These are phyloP conservation scores for Dermatemys mawii DNA, from an alignment of 2,113 vertebrate genomes.

Conservation along the genomic window DNA sequence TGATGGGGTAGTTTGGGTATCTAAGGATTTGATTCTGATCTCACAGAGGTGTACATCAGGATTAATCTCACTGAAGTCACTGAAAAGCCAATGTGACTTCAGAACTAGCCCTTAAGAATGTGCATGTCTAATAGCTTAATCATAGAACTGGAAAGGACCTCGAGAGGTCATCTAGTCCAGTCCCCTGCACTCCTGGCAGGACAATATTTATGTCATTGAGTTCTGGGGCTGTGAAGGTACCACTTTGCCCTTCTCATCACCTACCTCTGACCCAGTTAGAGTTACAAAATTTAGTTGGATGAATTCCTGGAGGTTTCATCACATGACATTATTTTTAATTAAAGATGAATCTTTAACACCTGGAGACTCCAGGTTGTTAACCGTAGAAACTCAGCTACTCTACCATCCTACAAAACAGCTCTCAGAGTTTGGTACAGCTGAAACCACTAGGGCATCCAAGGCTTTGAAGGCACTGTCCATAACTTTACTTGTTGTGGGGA, in stretches of 20 bases:
- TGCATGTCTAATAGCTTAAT: not conserved
- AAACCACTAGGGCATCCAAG: too few species aligned
- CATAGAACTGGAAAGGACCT: not conserved
- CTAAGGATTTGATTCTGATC: not conserved
- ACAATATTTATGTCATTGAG: not conserved
- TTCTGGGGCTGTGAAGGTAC: not conserved
- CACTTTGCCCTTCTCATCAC: not conserved
- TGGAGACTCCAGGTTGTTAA: too few species aligned
- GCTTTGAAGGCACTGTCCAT: too few species aligned
- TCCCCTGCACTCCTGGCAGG: not conserved
- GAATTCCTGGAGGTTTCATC: too few species aligned
- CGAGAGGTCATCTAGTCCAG: not conserved
- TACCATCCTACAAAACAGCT: not conserved
- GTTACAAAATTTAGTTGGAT: too few species aligned
- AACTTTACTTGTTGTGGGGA: not conserved
- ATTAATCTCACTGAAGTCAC: not conserved
- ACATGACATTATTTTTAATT: too few species aligned
- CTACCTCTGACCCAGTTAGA: not conserved
- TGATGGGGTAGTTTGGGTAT: too few species aligned
- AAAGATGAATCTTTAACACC: too few species aligned
- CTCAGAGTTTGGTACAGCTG: not conserved
- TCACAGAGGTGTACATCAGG: not conserved
- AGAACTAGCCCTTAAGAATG: not conserved
- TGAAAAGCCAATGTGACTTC: not conserved
- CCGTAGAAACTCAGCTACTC: too few species aligned